Evolutionary conservation across 1,140 invertebrate genomes (phyloP), one percentile per base, ranked within the genome.

Genomic region (Lucilia sericata): DNA sequence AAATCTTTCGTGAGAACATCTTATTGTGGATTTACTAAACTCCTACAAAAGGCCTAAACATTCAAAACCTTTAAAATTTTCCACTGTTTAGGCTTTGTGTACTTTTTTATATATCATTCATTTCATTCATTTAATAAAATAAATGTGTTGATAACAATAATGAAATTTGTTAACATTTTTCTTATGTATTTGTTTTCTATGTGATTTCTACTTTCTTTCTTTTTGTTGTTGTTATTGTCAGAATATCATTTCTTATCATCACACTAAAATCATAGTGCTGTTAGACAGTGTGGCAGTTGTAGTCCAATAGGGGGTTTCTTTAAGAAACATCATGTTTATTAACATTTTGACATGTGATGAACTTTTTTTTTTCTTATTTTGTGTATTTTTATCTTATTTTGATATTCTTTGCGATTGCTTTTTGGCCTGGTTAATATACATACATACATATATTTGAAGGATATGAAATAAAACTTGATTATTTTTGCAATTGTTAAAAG

Each of bases 81-180:
- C 25, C 1, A 30, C 25, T 30, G 25, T 30, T 30, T 30, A 30
- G 25, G 25, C 25, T 55, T 55, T 55, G 51, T n/a, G 12, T 55
- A n/a, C 2, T 55, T 70, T 21, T 25, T 10, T 70, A 30, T 30
- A 30, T 21, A 8, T 3, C 1, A n/a, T 70, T 70, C 5, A 70
- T 70, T 70, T 21, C 21, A 70, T 70, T 70, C 65, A 70, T 70
- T 70, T 70, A 70, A 70, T 70, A 21, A 21, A 70, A 70, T 70
- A 70, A 70, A 70, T 70, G 65, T 70, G 65, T 70, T 70, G 65
- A 70, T 70, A 70, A 70, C 65, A 70, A 70, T 70, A 70, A 70
- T 70, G 65, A 70, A 70, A 70, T 70, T 70, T 70, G 65, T 70
- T 70, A 70, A 70, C 19, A 21, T 21, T 70, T 70, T 70, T 25